phyloP scores from a whole-genome alignment of 2,888 invertebrate species.

The Thymelicus acteon region DNA sequence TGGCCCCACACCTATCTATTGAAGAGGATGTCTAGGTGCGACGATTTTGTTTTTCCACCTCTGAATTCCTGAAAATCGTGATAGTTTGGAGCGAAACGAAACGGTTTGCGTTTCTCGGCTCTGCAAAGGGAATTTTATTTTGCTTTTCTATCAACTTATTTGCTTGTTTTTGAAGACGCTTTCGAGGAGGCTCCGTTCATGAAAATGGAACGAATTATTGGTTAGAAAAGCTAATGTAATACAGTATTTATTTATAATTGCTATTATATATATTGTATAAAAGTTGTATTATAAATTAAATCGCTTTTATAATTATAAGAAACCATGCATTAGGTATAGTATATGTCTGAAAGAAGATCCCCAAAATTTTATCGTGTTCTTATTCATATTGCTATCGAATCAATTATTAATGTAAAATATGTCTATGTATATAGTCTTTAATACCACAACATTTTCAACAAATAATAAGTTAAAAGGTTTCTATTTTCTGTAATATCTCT shows the following conservation, averaged over 20 bases:
- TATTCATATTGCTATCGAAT: too few relatives aligned
- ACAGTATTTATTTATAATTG: not conserved
- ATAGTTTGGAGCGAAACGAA: slow-evolving; percentile 37
- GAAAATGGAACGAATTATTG: slow-evolving; percentile 16
- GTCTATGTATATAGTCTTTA: too few relatives aligned
- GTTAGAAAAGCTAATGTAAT: slow-evolving; percentile 9
- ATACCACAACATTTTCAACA: too few relatives aligned
- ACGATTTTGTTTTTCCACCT: slow-evolving; percentile 34
- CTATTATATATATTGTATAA: not conserved
- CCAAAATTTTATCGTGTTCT: too few relatives aligned
- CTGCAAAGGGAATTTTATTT: slow-evolving; percentile 33
- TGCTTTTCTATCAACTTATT: slow-evolving; percentile 28
- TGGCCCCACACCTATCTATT: slow-evolving; percentile 28
- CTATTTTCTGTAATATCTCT: too few relatives aligned
- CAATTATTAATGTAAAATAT: too few relatives aligned
- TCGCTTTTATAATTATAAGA: too few relatives aligned
- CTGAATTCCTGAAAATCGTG: slow-evolving; percentile 36
- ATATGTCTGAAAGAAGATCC: too few relatives aligned
- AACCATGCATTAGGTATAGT: too few relatives aligned
- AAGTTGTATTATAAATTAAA: too few relatives aligned
- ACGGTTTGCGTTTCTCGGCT: slow-evolving; percentile 36
- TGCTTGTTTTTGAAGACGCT: slow-evolving; percentile 31
- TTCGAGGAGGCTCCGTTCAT: slow-evolving; percentile 21
- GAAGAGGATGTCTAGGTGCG: slow-evolving; percentile 31
- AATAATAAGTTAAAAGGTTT: too few relatives aligned